Conservation (phyloP, 2,797 vertebrate genomes). For the Rhyacichthys aspro region DNA sequence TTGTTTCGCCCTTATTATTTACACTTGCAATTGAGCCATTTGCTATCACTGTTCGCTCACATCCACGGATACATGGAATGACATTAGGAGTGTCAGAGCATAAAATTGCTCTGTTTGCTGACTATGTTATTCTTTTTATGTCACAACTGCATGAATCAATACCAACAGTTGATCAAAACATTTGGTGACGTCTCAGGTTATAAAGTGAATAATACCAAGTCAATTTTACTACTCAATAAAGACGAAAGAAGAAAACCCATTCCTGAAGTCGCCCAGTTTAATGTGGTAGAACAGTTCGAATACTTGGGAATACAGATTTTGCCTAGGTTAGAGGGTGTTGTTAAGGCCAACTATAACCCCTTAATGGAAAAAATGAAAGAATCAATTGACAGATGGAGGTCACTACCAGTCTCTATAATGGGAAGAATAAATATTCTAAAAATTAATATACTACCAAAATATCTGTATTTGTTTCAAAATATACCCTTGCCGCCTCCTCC, state of each 20-base stretch:
- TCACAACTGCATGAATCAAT: not conserved
- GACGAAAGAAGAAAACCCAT: not conserved
- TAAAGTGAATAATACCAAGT: not conserved
- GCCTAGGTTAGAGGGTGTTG: not conserved
- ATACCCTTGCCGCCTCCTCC: not conserved
- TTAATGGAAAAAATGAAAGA: not conserved
- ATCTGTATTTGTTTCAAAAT: not conserved
- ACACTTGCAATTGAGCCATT: not conserved
- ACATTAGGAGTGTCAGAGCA: not conserved
- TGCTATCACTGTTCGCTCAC: not conserved
- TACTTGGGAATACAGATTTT: constrained; percentile 5
- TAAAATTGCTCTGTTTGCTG: not conserved
- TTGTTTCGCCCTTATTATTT: not conserved
- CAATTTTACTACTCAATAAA: not conserved
- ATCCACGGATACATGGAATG: not conserved
- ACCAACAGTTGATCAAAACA: not conserved
- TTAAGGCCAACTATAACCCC: not conserved
- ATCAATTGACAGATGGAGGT: not conserved
- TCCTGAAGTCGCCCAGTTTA: not conserved
- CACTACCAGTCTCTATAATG: not conserved
- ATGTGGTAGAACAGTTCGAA: not conserved
- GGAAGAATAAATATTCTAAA: not conserved
- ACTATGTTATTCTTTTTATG: too few species aligned
- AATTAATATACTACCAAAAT: not conserved
- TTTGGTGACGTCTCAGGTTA: not conserved